Conservation (phyloP, 2,888 invertebrate genomes). For the Pseudolycoriella hygida region DNA sequence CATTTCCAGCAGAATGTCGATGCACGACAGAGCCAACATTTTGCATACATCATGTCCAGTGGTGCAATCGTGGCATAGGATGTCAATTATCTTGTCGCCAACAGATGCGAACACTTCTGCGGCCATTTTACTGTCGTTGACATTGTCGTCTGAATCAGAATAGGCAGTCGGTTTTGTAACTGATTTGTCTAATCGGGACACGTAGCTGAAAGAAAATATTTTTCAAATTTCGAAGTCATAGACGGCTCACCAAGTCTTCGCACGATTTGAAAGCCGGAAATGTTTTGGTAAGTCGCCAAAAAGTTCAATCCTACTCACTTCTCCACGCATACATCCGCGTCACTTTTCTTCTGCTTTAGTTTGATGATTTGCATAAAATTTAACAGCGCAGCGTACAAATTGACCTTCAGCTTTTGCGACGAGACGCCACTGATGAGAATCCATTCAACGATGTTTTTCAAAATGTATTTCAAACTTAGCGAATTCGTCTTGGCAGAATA, state of each 20-base stretch:
- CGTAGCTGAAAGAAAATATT: constrained; percentile 36
- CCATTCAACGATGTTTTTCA: constrained; percentile 67
- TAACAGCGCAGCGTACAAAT: constrained; percentile 68
- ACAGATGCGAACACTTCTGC: constrained; percentile 50
- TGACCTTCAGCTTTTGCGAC: constrained; percentile 68
- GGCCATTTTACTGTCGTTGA: constrained; percentile 23
- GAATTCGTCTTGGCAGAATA: constrained; percentile 39
- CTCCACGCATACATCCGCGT: not conserved
- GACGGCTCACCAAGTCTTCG: not conserved
- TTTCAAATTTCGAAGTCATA: not conserved
- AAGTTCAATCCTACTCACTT: not conserved
- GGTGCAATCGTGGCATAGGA: constrained; percentile 70
- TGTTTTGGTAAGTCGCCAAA: constrained; percentile 18
- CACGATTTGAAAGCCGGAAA: not conserved
- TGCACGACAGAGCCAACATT: constrained; percentile 69
- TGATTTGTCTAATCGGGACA: constrained; percentile 47
- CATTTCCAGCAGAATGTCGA: constrained; percentile 60
- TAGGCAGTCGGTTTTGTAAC: constrained; percentile 25
- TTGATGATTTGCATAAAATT: constrained; percentile 62
- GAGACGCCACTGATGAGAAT: constrained; percentile 62
- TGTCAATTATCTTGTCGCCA: constrained; percentile 64
- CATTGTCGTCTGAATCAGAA: constrained; percentile 44
- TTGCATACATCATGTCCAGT: constrained; percentile 79
- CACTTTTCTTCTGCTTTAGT: constrained; percentile 10
- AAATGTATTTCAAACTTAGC: constrained; percentile 47